Base-by-base conservation (phyloP, 1,140 invertebrate genomes). In the Arctopsyche grandis region DNA sequence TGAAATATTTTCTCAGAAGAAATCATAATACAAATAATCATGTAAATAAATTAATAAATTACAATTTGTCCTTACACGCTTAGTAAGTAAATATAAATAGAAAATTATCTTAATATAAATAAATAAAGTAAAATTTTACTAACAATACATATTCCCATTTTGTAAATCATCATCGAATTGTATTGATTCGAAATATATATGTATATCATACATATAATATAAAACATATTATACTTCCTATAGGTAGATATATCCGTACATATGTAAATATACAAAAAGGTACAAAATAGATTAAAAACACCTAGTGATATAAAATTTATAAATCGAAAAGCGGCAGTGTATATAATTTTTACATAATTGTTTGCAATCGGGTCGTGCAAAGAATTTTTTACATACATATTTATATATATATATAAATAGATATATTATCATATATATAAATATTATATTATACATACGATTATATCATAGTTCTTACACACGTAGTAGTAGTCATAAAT, bases 281-380 rank as follows among this genome's bases (percentile, higher is more conserved):
- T 66, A 66, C 63, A 66, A 66, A 66, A 66, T 66, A 66, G 63
- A 26, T 66, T 66, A 66, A 66, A 52, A 66, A 66, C 63, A 66
- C 63, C 21, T 66, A 66, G 63, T 66, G 24, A 66, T 66, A 66
- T 66, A 66, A 66, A 66, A 24, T 24, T 66, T 66, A 29, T 66
- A 26, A 60, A 66, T 66, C 21, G 63, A 66, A 29, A 66, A 66
- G 63, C 63, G 63, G 63, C 63, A 66, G 63, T 66, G 63, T 66
- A 26, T 29, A 66, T 46, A 12, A 66, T 66, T 71, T 71, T 48
- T 46, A 71, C 69, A 44, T 46, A 46, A 71, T 46, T 46, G 16
- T 19, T 71, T 46, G 38, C 24, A 71, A 71, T 16, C 44, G 44
- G n/a, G 44, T 71, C n/a, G 63, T 66, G 63, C 63, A 66, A 66